Evolutionary conservation across 2,797 vertebrate species (phyloP), one percentile per base, ranked within the genome.

Genomic region (Chromobotia macracanthus): DNA sequence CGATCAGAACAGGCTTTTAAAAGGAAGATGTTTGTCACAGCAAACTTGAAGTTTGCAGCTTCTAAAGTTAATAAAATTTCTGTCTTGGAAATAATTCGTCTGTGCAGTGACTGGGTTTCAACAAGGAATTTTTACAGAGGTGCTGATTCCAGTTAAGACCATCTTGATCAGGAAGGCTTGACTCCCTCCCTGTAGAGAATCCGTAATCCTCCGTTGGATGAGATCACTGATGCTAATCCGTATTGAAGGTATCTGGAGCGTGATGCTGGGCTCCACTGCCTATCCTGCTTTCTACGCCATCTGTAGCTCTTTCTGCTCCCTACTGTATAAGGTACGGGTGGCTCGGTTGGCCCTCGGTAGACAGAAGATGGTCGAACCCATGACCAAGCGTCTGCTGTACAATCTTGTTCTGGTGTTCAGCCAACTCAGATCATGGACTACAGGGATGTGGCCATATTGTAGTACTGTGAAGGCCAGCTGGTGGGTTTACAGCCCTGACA

Each of bases 401-500:
- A 21, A 41, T 69, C 75, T 79, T 16, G 44, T 70, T 70, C 71
- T 83, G 68, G 56, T 63, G 18, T 66, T 28, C 3, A 18, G 73
- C 69, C 77, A 72, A 48, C 56, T 80, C 56, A 69, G 70, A 82
- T 79, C 75, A 68, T 23, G 56, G 72, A 69, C 68, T 38, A 41
- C 65, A 55, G 64, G 23, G 72, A 83, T 50, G 75, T 61, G 53
- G 61, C 80, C 88, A 90, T 91, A 89, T 91, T 91, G 87, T 60
- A 56, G 84, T 87, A 89, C 87, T 89, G 87, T 74, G 84, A 84
- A 55, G 28, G 80, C 88, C 90, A 91, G 88, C 89, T 90, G 89
- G 89, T 83, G 65, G 25, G 55, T 80, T 82, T 67, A 18, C 73
- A 79, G 80, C 72, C 50, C 63, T 66, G 66, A 70, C 25, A 44